Conservation (phyloP, 1,140 invertebrate genomes). For the Lucilia sericata region DNA sequence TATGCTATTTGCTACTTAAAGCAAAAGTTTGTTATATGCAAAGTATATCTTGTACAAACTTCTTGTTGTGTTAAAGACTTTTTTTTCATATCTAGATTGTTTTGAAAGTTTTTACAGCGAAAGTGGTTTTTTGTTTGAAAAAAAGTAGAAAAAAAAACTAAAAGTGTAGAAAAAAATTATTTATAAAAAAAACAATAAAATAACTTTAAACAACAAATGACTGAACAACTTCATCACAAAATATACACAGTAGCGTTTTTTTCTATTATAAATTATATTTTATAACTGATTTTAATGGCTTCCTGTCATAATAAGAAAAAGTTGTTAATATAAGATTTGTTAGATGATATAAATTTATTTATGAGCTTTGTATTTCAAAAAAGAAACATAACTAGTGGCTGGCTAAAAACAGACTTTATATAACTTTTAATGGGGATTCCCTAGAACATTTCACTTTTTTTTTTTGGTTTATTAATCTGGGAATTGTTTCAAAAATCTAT, state of each 20-base stretch:
- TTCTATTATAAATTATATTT: neutral
- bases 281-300: conserved; percentile 1
- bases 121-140: neutral
- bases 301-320: conserved; percentile 14
- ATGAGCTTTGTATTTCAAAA: too few relatives aligned
- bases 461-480: too few relatives aligned
- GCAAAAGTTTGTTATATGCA: neutral
- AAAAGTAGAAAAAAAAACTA: neutral
- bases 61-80: neutral
- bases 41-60: neutral
- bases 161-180: neutral
- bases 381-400: too few relatives aligned
- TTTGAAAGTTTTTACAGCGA: conserved; percentile 18
- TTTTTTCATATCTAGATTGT: neutral
- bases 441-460: too few relatives aligned
- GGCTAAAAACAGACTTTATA: too few relatives aligned
- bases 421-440: too few relatives aligned
- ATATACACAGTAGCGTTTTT: neutral
- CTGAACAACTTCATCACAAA: neutral
- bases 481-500: too few relatives aligned
- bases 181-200: neutral
- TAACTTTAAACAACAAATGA: neutral
- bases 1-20: neutral
- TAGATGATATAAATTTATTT: neutral
- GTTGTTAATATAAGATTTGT: conserved; percentile 17